These are phyloP conservation scores for Lysandra coridon DNA, from an alignment of 2,888 invertebrate genomes.

Conservation along the genomic window DNA sequence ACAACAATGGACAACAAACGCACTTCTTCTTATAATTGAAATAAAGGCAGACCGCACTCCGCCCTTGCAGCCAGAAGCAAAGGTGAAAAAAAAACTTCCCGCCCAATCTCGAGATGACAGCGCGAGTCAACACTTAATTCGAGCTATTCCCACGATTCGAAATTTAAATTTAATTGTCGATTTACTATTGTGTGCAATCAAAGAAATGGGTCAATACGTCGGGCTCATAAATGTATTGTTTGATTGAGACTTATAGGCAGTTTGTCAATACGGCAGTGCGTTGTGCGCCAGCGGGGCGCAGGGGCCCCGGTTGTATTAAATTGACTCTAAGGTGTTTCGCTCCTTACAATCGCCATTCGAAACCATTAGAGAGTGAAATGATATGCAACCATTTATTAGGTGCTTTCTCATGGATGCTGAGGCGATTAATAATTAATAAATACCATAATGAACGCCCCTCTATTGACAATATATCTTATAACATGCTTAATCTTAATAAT, in stretches of 20 bases:
- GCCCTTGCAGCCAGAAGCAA: conserved; percentile 47
- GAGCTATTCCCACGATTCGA: conserved; percentile 70
- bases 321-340: conserved; percentile 58
- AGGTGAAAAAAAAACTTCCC: conserved; percentile 55
- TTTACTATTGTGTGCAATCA: conserved; percentile 66
- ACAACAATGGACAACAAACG: conserved; percentile 39
- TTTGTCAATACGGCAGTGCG: conserved; percentile 69
- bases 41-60: conserved; percentile 54
- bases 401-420: conserved; percentile 57
- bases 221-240: conserved; percentile 68
- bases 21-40: conserved; percentile 48
- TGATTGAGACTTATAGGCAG: conserved; percentile 76
- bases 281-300: conserved; percentile 60
- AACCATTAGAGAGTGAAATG: conserved; percentile 72
- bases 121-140: conserved; percentile 70
- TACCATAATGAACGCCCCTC: background rate
- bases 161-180: conserved; percentile 75
- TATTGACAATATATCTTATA: background rate
- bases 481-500: too few species aligned
- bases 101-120: conserved; percentile 65
- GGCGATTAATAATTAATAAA: conserved; percentile 35
- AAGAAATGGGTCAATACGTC: conserved; percentile 77
- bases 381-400: conserved; percentile 75
- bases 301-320: conserved; percentile 54
- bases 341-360: conserved; percentile 55